Evolutionary conservation across 2,113 vertebrate genomes (phyloP), one percentile per base, ranked within the genome.

Genomic region (Origma solitaria): DNA sequence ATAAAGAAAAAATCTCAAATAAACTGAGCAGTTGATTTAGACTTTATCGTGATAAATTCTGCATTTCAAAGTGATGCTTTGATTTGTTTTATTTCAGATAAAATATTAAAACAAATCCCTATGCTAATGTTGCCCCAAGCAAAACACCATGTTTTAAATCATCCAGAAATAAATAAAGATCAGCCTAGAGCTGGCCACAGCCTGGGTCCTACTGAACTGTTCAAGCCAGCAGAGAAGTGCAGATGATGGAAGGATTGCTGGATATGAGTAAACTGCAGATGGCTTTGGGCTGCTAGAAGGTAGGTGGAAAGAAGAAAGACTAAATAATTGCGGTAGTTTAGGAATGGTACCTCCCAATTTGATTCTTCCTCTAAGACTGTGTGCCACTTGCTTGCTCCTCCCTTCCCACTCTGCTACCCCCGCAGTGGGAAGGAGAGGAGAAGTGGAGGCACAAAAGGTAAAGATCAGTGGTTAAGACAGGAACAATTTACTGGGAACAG

Each of bases 321-420:
- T 71, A 54, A 58, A 31, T 49, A 57, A 45, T 10, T 47, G 23
- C 0, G 0, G 2, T 30, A 38, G 16, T 42, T 54, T 25, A 61
- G 54, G n/a, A 35, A 40, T 47, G 17, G 24, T 68, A 13, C 13
- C 47, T 40, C n/a, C 18, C 21, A 54, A 0, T 11, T 76, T 54
- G 40, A 31, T 35, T 22, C 18, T 35, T 25, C 10, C 47, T 15
- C 24, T 9, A 9, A 35, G n/a, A 31, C 6, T 13, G 47, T 25
- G 18, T 35, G 4, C 14, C 0, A 0, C n/a, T 82, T 0, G 0
- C 24, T 54, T 17, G 25, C 21, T 47, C 24, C 24, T 45, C 24
- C 16, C n/a, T 54, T 40, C n/a, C 38, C 25, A 18, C 16, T 24
- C 9, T 30, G 17, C 24, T 53, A 15, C 6, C 5, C 11, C 30